phyloP scores from a whole-genome alignment of 2,888 invertebrate species.

The Erannis defoliaria region DNA sequence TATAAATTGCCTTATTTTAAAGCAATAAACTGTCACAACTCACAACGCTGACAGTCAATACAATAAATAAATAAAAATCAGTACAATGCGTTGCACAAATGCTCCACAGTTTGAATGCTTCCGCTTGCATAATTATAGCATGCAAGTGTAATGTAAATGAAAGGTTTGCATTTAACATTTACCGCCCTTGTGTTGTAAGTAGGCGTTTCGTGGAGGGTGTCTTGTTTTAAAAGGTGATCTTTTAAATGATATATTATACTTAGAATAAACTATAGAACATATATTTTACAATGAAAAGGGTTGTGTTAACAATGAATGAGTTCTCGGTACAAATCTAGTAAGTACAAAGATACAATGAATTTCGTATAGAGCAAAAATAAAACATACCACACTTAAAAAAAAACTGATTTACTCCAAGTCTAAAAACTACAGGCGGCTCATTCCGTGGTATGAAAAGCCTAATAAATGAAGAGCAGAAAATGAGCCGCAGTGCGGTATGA shows the following conservation, averaged over 20 bases:
- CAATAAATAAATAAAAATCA: slow-evolving; percentile 24
- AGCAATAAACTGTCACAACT: slow-evolving; percentile 34
- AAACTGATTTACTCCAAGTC: too few relatives aligned
- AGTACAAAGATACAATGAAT: too few relatives aligned
- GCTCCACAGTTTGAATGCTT: slow-evolving; percentile 20
- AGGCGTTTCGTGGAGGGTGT: neutral
- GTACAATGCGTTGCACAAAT: slow-evolving; percentile 22
- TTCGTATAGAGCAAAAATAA: too few relatives aligned
- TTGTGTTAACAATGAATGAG: neutral
- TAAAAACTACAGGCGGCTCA: too few relatives aligned
- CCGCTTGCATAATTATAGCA: slow-evolving; percentile 31
- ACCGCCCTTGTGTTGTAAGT: slow-evolving; percentile 27
- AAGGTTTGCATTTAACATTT: slow-evolving; percentile 14
- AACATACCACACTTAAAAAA: too few relatives aligned
- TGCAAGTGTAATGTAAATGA: slow-evolving; percentile 31
- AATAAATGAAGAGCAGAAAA: too few relatives aligned
- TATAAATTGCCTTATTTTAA: slow-evolving; percentile 30
- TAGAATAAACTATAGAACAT: too few relatives aligned
- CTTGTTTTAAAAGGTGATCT: neutral
- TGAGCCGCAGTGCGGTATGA: too few relatives aligned
- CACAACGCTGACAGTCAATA: slow-evolving; percentile 26
- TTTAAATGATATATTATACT: neutral
- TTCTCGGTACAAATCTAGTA: too few relatives aligned
- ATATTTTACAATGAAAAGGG: neutral
- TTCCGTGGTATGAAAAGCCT: too few relatives aligned